phyloP scores from a whole-genome alignment of 2,797 vertebrate genomes.

The Malacoraja senta region DNA sequence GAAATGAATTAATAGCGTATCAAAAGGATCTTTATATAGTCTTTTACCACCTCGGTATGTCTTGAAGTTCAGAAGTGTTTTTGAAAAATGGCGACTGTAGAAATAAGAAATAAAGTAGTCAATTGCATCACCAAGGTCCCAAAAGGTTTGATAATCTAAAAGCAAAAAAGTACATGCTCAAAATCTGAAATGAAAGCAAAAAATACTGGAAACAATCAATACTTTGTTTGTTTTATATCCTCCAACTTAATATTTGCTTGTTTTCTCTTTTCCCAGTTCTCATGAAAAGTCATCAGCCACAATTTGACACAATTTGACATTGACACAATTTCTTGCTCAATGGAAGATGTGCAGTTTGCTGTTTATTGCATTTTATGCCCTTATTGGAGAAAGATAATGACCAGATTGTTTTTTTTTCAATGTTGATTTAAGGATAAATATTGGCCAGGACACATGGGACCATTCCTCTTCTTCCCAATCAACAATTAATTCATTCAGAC shows the following conservation, averaged over 20 bases:
- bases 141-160: background rate
- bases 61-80: background rate
- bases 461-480: background rate
- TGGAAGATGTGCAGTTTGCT: too few species aligned
- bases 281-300: too few species aligned
- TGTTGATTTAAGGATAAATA: background rate
- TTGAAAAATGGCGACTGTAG: too few species aligned
- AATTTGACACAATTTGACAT: too few species aligned
- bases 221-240: too few species aligned
- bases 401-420: background rate
- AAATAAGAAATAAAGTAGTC: background rate
- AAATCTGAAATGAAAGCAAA: too few species aligned
- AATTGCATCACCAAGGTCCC: background rate
- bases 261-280: too few species aligned
- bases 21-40: background rate
- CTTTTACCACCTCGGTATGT: background rate
- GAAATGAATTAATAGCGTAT: background rate
- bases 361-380: too few species aligned
- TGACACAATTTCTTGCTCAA: too few species aligned
- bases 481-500: background rate
- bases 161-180: too few species aligned
- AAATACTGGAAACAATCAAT: too few species aligned
- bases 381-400: background rate
- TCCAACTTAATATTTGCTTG: too few species aligned
- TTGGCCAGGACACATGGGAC: background rate